Conservation (phyloP, 2,888 invertebrate species). For the Danaus chrysippus region DNA sequence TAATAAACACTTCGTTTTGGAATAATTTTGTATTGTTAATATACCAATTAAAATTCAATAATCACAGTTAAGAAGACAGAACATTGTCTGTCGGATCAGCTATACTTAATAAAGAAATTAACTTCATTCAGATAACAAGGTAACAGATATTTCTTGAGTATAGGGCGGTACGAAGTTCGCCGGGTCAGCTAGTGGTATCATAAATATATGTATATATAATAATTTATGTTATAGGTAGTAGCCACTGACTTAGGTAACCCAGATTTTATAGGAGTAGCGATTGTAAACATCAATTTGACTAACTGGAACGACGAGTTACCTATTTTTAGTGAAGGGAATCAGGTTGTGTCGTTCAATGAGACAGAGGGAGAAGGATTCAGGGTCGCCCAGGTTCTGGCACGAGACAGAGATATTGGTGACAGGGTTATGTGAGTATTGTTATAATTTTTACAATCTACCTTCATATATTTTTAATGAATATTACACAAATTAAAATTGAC, state of each 20-base stretch:
- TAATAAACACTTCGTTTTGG: too few species aligned
- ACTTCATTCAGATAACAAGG: too few species aligned
- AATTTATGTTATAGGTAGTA: slow-evolving; percentile 45
- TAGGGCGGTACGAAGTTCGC: too few species aligned
- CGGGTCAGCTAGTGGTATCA: background rate
- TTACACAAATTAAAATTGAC: too few species aligned
- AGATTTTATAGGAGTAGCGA: slow-evolving; percentile 51
- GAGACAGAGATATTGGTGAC: slow-evolving; percentile 81
- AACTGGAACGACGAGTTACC: slow-evolving; percentile 87
- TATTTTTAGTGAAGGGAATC: slow-evolving; percentile 67
- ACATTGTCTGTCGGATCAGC: too few species aligned
- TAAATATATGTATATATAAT: background rate
- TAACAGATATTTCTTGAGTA: too few species aligned
- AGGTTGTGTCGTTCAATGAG: slow-evolving; percentile 73
- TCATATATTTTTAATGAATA: too few species aligned
- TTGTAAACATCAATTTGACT: slow-evolving; percentile 72
- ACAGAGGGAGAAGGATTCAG: slow-evolving; percentile 66
- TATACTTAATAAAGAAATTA: too few species aligned
- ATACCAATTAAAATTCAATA: too few species aligned
- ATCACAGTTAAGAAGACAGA: too few species aligned
- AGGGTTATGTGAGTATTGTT: slow-evolving; percentile 71
- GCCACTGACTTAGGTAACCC: slow-evolving; percentile 57
- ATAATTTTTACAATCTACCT: background rate
- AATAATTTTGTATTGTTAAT: too few species aligned
- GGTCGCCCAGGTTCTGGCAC: slow-evolving; percentile 78